Conservation (phyloP, 2,113 vertebrate genomes). For the Platysteira castanea region DNA sequence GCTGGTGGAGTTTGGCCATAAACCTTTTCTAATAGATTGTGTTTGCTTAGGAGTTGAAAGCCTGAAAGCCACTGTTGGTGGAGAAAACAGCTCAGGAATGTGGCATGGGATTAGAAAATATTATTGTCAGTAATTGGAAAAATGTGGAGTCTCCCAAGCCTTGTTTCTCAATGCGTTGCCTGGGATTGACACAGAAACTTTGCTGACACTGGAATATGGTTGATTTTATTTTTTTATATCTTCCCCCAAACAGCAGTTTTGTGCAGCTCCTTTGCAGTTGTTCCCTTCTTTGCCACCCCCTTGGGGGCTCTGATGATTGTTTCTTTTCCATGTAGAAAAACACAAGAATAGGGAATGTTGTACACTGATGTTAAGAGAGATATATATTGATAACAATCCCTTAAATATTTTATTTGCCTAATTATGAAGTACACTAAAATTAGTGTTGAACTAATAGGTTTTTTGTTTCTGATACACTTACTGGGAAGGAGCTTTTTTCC, state of each 20-base stretch:
- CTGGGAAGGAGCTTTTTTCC: background rate
- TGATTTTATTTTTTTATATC: background rate
- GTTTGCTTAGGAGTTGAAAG: background rate
- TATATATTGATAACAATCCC: background rate
- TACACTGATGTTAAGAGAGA: background rate
- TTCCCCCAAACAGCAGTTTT: background rate
- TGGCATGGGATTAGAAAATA: background rate
- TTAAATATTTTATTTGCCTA: background rate
- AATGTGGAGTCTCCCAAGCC: background rate
- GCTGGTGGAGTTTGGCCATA: background rate
- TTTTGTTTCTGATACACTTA: background rate
- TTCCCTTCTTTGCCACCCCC: background rate
- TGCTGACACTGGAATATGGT: background rate
- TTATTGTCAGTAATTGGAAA: background rate
- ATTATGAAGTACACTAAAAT: background rate
- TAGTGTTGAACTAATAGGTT: background rate
- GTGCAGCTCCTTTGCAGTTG: background rate
- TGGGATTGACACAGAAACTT: background rate
- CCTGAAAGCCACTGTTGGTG: background rate
- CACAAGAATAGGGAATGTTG: background rate
- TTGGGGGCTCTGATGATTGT: background rate
- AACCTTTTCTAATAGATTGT: background rate
- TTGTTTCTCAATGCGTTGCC: background rate
- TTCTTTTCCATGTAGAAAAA: background rate
- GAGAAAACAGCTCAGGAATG: background rate